Evolutionary conservation across 2,888 invertebrate genomes (phyloP).

Genomic region (Atethmia centrago): DNA sequence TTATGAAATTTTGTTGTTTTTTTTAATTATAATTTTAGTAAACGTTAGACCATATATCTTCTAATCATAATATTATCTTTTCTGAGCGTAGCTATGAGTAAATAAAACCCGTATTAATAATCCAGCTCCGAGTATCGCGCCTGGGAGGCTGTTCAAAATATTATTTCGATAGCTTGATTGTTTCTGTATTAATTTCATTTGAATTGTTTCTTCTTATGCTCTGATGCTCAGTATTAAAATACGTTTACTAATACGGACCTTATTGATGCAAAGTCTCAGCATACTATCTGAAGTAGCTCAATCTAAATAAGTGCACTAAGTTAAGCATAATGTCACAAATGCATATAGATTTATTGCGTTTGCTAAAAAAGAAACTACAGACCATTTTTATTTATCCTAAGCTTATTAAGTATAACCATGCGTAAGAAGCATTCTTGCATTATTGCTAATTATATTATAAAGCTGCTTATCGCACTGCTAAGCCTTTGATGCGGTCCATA

Average conservation of each 20-base stretch:
- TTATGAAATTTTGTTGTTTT: conserved; percentile 5
- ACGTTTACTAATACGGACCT: background rate
- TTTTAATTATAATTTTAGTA: background rate
- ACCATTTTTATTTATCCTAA: background rate
- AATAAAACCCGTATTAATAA: background rate
- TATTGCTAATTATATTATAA: conserved; percentile 12
- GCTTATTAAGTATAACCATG: conserved; percentile 6
- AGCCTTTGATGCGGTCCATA: conserved; percentile 28
- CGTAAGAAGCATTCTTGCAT: background rate
- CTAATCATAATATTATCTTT: background rate
- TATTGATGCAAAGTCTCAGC: background rate
- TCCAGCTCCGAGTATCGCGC: background rate
- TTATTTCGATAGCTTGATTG: background rate
- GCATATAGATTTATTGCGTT: background rate
- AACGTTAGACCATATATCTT: background rate
- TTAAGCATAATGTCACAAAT: background rate
- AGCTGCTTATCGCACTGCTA: conserved; percentile 10
- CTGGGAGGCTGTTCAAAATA: background rate
- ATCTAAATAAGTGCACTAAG: background rate
- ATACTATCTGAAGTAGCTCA: conserved; percentile 5
- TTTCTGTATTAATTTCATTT: background rate
- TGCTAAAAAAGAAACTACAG: background rate
- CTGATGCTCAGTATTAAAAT: background rate
- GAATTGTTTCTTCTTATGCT: background rate
- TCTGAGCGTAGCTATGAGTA: background rate